A percentile compares a stretch with the other conserved stretches of the same genome.
Conservation (phyloP, 2,888 invertebrate species). For the Epirrhoe tristata region DNA sequence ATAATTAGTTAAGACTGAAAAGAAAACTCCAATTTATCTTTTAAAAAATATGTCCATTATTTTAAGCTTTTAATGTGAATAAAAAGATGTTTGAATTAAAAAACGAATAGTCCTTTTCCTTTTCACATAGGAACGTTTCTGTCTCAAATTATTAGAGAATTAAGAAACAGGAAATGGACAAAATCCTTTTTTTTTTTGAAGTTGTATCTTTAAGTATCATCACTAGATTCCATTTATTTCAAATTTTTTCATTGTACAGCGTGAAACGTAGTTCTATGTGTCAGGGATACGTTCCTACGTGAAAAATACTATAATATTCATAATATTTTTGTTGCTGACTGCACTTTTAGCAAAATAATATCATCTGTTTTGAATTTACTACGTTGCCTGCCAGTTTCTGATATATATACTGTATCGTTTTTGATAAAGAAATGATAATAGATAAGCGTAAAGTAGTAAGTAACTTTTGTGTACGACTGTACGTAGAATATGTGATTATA, state of each 20-base stretch:
- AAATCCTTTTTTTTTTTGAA: too few species aligned
- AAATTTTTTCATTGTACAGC: too few species aligned
- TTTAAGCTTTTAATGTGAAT: constrained; percentile 3
- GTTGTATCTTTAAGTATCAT: too few species aligned
- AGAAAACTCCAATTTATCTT: constrained; percentile 1
- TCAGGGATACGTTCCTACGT: too few species aligned
- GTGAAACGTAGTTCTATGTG: too few species aligned
- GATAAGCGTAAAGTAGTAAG: constrained; percentile 6
- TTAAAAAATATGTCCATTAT: constrained; percentile 14
- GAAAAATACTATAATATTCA: too few species aligned
- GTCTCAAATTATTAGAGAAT: too few species aligned
- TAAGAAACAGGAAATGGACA: too few species aligned
- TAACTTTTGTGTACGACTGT: constrained; percentile 23
- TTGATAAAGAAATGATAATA: constrained; percentile 6
- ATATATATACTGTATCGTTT: constrained; percentile 17
- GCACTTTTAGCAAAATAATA: background rate
- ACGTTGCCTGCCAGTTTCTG: background rate
- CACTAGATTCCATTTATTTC: too few species aligned
- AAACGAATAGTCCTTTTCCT: too few species aligned
- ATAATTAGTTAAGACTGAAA: constrained; percentile 21
- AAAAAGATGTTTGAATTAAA: background rate
- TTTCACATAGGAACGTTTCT: too few species aligned
- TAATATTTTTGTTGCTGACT: background rate
- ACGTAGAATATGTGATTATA: constrained; percentile 41
- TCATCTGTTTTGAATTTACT: background rate